Base-by-base conservation (phyloP, 2,888 invertebrate genomes). In the Ditylenchus weischeri region DNA sequence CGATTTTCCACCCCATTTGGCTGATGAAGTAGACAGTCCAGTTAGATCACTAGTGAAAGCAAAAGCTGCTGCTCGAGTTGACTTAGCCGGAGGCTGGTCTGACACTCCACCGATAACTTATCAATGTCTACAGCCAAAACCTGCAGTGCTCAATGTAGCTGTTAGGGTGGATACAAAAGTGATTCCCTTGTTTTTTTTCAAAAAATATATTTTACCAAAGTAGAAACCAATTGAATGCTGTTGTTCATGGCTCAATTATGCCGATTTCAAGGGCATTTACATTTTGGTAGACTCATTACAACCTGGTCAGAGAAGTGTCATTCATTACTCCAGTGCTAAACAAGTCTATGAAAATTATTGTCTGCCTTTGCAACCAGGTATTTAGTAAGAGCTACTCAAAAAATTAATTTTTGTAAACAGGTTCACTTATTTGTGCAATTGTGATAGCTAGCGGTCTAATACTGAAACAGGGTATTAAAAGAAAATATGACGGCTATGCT, bases 21-120 rank as follows among this genome's bases (percentile, higher is more conserved):
- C 48, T 62, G 29, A 59, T 21, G 13, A n/a, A 11, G 13, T 66
- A 11, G 87, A 87, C 76, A 76, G 87, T 7, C 83, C 85, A 19
- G 87, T 87, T 1, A 87, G 87, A 0, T 87, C 87, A 87, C 23
- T 54, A n/a, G 54, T 54, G 13, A 54, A 43, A 43, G 61, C 66
- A 7, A 51, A 62, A 36, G 66, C 57, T n/a, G 48, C 66, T 0
- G 51, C 62, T 7, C 49, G 66, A 7, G 48, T 66, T 8, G 66
- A 66, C 21, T 35, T 66, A 18, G 66, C 66, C 15, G 66, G 87
- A 1, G 87, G 87, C 0, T 87, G 87, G 87, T 85, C 86, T 3
- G 87, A 87, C 79, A 87, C 87, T 5, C 87, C 87, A 8, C 87
- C 87, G 2, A 86, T 87, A 64, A 86, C 87, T 13, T 87, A 87